These are phyloP conservation scores for Acropora tenuis DNA, from an alignment of 64 coral and sea anemone genomes.

Conservation along the genomic window DNA sequence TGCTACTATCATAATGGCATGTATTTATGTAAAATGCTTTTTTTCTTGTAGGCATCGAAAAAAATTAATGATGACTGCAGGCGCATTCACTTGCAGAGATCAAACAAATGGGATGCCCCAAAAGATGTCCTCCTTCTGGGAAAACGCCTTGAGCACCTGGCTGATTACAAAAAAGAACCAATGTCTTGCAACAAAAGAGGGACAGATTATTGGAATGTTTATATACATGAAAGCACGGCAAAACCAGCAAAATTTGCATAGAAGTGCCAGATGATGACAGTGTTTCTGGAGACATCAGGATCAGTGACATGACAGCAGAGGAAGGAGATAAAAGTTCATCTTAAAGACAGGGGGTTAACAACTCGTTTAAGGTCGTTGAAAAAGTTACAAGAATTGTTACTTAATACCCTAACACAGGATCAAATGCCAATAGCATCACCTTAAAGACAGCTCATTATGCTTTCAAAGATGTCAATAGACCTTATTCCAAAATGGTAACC, in stretches of 20 bases:
- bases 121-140: constrained; percentile 22
- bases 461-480: too few relatives aligned
- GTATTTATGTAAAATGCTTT: neutral
- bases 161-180: neutral
- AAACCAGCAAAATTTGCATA: constrained; percentile 1
- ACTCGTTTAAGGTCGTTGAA: constrained; percentile 11
- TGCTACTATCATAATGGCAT: neutral
- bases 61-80: constrained; percentile 57
- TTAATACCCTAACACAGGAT: too few relatives aligned
- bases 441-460: too few relatives aligned
- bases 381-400: constrained; percentile 37
- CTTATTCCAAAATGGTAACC: too few relatives aligned
- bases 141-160: constrained; percentile 19
- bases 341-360: constrained; percentile 43
- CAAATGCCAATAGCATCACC: too few relatives aligned
- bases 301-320: constrained; percentile 11
- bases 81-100: constrained; percentile 30
- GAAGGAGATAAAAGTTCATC: neutral
- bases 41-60: neutral
- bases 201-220: constrained; percentile 8
- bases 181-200: constrained; percentile 39
- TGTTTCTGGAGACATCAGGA: neutral
- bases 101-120: constrained; percentile 61
- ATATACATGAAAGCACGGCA: neutral
- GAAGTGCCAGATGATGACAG: neutral